Evolutionary conservation across 2,797 vertebrate species (phyloP), one percentile per base, ranked within the genome.

Genomic region (Poliocrania exsul): DNA sequence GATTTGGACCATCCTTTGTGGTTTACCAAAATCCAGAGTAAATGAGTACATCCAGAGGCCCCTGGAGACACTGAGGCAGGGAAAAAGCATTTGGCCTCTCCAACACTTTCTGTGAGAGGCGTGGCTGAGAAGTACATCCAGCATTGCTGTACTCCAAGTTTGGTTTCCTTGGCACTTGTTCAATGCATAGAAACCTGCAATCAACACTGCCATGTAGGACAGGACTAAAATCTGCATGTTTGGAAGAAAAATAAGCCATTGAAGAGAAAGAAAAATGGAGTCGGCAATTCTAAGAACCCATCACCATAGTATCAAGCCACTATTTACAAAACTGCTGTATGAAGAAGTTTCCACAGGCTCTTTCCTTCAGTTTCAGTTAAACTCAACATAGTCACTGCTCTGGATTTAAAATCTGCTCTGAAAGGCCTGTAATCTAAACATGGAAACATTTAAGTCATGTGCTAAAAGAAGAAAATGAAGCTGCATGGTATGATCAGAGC

Each of bases 251-350:
- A 6, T 46, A 80, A 88, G 16, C 56, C 46, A 28, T 46, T 69
- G 29, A 79, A 64, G 24, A 85, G 79, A 69, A 85, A 93, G 65
- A 86, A 75, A 83, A 95, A 81, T 47, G 75, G 13, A 83, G 57
- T 62, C 1, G 0, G 21, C 75, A 31, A 40, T 75, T 58, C 40
- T 71, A 88, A 89, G 93, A 35, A 62, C 13, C 25, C 51, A 86
- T 96, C 90, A 90, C 94, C 93, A 89, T 94, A 66, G 83, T 18
- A 92, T 81, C 92, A 87, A 83, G 33, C 24, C 81, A 69, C 33
- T 94, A 51, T 95, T 96, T 96, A 93, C 90, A 92, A 94, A 95
- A 92, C 93, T 78, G 67, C 65, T 87, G 86, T 49, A 38, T 83
- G 69, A 82, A 90, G 47, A 71, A 91, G 19, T 93, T 94, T 97